Base-by-base conservation (phyloP, 1,140 invertebrate genomes). In the Xylocopa sonorina region DNA sequence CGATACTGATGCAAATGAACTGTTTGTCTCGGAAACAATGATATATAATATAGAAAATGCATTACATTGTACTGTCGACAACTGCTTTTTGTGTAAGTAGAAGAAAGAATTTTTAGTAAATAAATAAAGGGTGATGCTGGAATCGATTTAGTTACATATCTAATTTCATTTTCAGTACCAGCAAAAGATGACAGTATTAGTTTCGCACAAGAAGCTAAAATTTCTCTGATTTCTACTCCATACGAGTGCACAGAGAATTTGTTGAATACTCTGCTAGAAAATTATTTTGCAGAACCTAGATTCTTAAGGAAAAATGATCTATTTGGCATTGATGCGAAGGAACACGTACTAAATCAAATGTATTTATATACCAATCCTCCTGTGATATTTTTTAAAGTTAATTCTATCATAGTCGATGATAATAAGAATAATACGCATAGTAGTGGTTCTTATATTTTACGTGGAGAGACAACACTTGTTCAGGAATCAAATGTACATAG, bases 241-340 rank as follows among this genome's bases (percentile, higher is more conserved):
- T 88, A 92, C 64, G 93, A 94, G n/a, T 78, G 92, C 63, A 86
- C 91, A 2, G 85, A 89, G n/a, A 89, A 93, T 41, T 80, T 94
- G 16, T 83, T 92, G 0, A 93, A 93, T 80, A 46, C 80, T 18
- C 85, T 94, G 38, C 84, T 95, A 62, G 90, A 92, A 81, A 94
- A 92, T 84, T 95, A 94, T 82, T 95, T 95, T 76, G 89, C 89
- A 74, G 89, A 87, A 7, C 94, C 94, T 24, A 92, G 93, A 72
- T 91, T 94, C 64, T 80, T 95, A 14, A 92, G 93, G 78, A 88
- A 88, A 50, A 90, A 93, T 32, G 94, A 95, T 83, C 87, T 94
- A 32, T 94, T 95, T 85, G 84, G 84, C 7, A 92, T 95, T 21
- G 82, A 93, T 51, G 57, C 95, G 5, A 92, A 92, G 69, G 88